Conservation (phyloP, 2,797 vertebrate genomes). For the Ceyx erithaca region DNA sequence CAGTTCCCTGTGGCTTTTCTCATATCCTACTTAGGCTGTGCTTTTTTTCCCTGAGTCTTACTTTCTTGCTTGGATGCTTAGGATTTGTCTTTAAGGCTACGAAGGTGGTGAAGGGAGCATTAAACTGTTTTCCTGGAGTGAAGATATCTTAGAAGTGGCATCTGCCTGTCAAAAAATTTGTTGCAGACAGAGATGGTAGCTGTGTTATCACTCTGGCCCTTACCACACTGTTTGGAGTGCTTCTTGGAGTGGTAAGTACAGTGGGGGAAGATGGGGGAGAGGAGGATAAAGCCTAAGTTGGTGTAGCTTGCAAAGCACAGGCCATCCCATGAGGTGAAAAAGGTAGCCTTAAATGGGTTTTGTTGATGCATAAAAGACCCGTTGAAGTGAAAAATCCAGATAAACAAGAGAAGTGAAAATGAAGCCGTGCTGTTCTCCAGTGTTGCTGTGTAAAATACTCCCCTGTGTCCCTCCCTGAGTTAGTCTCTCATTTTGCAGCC, state of each 20-base stretch:
- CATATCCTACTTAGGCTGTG: background rate
- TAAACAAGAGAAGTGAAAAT: background rate
- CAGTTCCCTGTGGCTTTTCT: background rate
- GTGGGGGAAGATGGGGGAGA: too few species aligned
- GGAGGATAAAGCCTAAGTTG: background rate
- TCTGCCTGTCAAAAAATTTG: background rate
- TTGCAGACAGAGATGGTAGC: background rate
- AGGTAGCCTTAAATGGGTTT: background rate
- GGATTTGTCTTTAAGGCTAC: background rate
- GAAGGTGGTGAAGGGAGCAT: background rate
- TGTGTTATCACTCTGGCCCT: fast-evolving
- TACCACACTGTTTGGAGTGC: background rate
- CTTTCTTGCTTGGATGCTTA: background rate
- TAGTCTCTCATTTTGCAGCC: background rate
- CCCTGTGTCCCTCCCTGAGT: background rate
- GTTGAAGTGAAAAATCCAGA: constrained; percentile 15
- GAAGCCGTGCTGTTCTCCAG: background rate
- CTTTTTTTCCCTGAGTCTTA: background rate
- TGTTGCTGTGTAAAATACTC: background rate
- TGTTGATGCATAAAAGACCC: background rate
- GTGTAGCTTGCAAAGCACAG: background rate
- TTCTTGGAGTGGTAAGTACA: background rate
- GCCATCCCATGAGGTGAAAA: background rate
- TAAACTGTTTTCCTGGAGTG: background rate
- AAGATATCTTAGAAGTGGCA: background rate